phyloP scores from a whole-genome alignment of 2,888 invertebrate genomes.

The Philopedon plagiatum region DNA sequence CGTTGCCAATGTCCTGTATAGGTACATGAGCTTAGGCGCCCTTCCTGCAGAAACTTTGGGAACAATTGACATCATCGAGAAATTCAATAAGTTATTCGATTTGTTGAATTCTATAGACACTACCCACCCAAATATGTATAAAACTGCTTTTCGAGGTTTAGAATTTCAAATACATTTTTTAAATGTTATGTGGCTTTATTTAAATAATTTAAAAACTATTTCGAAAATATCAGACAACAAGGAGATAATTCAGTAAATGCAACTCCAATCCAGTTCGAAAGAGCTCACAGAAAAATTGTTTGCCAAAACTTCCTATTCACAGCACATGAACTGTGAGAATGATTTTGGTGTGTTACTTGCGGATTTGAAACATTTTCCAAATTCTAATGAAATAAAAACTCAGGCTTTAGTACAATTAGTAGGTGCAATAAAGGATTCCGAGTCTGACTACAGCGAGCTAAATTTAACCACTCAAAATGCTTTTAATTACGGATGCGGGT shows the following conservation, averaged over 20 bases:
- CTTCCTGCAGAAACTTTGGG: slow-evolving; percentile 25
- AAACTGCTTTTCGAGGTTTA: slow-evolving; percentile 24
- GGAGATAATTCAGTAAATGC: too few relatives aligned
- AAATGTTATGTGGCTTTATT: slow-evolving; percentile 1
- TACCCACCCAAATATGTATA: slow-evolving; percentile 7
- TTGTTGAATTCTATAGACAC: slow-evolving; percentile 25
- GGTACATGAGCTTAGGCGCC: slow-evolving; percentile 35
- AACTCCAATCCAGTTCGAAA: too few relatives aligned
- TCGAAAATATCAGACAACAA: too few relatives aligned
- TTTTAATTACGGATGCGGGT: too few relatives aligned
- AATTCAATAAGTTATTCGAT: slow-evolving; percentile 40
- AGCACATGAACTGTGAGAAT: slow-evolving; percentile 29
- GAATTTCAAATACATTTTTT: slow-evolving; percentile 24
- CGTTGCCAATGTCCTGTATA: slow-evolving; percentile 32
- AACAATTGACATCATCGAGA: slow-evolving; percentile 37
- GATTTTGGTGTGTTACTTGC: too few relatives aligned
- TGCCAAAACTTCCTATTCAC: slow-evolving; percentile 21
- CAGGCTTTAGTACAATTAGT: not conserved
- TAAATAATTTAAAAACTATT: slow-evolving; percentile 20
- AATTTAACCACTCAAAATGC: too few relatives aligned
- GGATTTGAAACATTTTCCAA: too few relatives aligned
- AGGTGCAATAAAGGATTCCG: not conserved
- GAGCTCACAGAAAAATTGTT: too few relatives aligned
- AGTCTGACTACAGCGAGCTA: not conserved
- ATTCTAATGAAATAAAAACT: too few relatives aligned